A percentile compares a stretch with the other conserved stretches of the same genome.
Evolutionary conservation across 2,888 invertebrate species (phyloP).

Genomic region (Thereva nobilitata): DNA sequence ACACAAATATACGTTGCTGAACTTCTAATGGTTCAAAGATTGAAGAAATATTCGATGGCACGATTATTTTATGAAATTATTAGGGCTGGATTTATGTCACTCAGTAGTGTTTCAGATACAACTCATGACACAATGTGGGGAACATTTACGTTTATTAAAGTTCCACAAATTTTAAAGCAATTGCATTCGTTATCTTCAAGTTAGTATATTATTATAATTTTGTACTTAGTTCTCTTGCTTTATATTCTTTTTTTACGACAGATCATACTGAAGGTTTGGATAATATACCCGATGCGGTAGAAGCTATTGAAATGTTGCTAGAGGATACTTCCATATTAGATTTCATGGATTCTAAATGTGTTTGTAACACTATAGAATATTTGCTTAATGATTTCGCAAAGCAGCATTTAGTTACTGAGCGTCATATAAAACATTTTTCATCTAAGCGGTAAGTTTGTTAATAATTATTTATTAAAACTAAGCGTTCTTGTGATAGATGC

Average conservation of each 20-base stretch:
- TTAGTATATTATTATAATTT: constrained; percentile 43
- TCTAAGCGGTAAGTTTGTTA: constrained; percentile 53
- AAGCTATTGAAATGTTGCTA: constrained; percentile 82
- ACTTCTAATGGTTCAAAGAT: constrained; percentile 78
- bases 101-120: constrained; percentile 83
- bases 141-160: constrained; percentile 90
- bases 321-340: constrained; percentile 84
- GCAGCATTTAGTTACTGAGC: constrained; percentile 77
- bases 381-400: constrained; percentile 81
- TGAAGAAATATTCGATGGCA: constrained; percentile 80
- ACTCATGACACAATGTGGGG: constrained; percentile 90
- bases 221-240: not conserved
- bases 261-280: constrained; percentile 64
- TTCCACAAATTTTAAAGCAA: constrained; percentile 78
- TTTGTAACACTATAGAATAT: constrained; percentile 84
- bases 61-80: constrained; percentile 87
- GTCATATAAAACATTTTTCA: constrained; percentile 73
- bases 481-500: not conserved
- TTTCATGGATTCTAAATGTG: constrained; percentile 85
- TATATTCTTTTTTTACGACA: constrained; percentile 22
- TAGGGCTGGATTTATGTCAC: constrained; percentile 84
- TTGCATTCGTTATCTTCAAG: constrained; percentile 66
- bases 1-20: constrained; percentile 80
- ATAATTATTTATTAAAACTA: not conserved
- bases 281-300: constrained; percentile 74